phyloP scores from a whole-genome alignment of 1,140 invertebrate species.

The Whitmania pigra region DNA sequence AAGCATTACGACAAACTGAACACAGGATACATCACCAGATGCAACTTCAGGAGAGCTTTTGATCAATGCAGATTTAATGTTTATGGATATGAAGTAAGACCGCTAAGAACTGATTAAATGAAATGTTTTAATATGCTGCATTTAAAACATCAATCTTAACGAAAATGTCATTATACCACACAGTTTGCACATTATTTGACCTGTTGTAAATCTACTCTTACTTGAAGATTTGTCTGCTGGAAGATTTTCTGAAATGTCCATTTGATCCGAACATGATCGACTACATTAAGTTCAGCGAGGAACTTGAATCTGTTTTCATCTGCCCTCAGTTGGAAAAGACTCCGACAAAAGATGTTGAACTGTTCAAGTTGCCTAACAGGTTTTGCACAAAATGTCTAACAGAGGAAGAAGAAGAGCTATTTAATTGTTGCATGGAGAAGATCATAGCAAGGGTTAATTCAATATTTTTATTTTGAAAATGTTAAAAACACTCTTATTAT shows the following conservation, averaged over 20 bases:
- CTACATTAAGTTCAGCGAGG: neutral
- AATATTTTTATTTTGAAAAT: neutral
- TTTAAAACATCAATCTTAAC: no score
- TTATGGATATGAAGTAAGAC: neutral
- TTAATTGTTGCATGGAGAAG: neutral
- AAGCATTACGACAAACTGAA: conserved; percentile 1
- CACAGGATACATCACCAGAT: neutral
- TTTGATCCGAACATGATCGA: conserved; percentile 1
- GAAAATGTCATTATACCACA: no score
- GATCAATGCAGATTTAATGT: conserved; percentile 8
- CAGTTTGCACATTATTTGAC: neutral
- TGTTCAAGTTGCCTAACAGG: neutral
- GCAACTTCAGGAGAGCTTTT: conserved; percentile 1
- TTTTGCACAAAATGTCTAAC: neutral
- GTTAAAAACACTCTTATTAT: no score
- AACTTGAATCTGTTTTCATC: neutral
- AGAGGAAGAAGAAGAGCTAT: conserved; percentile 2
- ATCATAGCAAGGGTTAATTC: neutral
- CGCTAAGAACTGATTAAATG: neutral
- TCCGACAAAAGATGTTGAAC: conserved; percentile 2
- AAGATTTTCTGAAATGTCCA: conserved; percentile 1
- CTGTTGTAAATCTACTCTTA: neutral
- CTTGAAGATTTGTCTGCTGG: neutral
- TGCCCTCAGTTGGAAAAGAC: neutral
- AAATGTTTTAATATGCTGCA: no score